phyloP scores from a whole-genome alignment of 2,113 vertebrate species.

The Entomyzon cyanotis region DNA sequence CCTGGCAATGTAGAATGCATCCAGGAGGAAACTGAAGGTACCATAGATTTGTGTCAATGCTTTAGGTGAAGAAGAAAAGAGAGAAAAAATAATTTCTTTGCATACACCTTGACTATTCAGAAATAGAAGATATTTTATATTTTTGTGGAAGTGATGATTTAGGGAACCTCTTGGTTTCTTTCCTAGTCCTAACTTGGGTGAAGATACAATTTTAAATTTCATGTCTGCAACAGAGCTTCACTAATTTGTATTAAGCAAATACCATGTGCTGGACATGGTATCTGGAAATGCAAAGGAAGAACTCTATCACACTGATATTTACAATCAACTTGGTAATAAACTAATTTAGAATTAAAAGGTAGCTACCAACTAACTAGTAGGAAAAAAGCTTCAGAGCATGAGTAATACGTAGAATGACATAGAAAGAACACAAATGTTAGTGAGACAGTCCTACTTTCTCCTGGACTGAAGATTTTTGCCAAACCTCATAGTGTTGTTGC shows the following conservation, averaged over 20 bases:
- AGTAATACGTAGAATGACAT: background rate
- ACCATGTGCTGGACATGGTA: background rate
- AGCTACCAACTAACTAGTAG: background rate
- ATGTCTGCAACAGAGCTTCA: background rate
- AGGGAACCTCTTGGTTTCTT: background rate
- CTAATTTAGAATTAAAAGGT: background rate
- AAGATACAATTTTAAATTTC: background rate
- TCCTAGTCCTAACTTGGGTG: background rate
- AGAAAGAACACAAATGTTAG: background rate
- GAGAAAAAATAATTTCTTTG: background rate
- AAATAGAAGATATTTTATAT: background rate
- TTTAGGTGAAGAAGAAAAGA: background rate
- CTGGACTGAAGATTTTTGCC: background rate
- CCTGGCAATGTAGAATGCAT: background rate
- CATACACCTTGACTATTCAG: rapidly evolving
- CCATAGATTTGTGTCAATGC: background rate
- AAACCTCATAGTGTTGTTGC: background rate
- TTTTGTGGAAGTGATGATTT: background rate
- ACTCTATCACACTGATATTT: background rate
- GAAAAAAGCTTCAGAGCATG: background rate
- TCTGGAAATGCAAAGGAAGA: background rate
- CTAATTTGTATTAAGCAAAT: background rate
- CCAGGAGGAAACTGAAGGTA: background rate
- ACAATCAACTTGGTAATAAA: background rate
- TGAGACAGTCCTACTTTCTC: background rate